Conservation (phyloP, 2,113 vertebrate species). For the Narcine bancroftii region DNA sequence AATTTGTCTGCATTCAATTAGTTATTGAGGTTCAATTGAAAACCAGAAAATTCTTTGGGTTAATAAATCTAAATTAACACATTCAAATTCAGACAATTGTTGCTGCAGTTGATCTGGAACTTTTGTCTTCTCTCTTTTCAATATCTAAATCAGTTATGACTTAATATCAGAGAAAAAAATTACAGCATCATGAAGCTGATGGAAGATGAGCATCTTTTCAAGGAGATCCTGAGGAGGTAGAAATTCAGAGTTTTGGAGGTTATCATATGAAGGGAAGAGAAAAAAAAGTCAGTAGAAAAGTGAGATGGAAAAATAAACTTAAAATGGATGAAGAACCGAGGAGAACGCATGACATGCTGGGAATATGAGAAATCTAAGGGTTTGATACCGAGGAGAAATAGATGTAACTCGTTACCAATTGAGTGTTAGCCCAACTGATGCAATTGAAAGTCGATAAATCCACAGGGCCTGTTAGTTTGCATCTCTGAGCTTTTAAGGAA, state of each 20-base stretch:
- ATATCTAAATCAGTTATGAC: neutral
- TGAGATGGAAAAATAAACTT: neutral
- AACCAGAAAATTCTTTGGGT: neutral
- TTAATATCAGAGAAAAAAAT: neutral
- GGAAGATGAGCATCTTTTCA: neutral
- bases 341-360: no score
- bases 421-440: no score
- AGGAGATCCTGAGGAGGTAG: neutral
- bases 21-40: neutral
- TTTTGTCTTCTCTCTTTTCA: neutral
- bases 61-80: slow-evolving; percentile 12
- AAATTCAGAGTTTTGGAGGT: neutral
- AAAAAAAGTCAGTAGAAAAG: neutral
- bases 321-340: neutral
- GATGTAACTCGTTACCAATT: no score
- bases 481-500: no score
- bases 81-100: slow-evolving; percentile 14
- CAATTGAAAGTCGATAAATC: neutral
- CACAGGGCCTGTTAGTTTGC: no score
- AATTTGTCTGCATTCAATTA: slow-evolving; percentile 1
- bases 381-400: no score
- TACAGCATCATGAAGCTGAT: neutral
- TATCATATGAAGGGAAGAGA: neutral
- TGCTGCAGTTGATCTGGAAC: neutral
- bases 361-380: no score